Base-by-base conservation (phyloP, 2,797 vertebrate genomes). In the Gymnothorax reevesii region DNA sequence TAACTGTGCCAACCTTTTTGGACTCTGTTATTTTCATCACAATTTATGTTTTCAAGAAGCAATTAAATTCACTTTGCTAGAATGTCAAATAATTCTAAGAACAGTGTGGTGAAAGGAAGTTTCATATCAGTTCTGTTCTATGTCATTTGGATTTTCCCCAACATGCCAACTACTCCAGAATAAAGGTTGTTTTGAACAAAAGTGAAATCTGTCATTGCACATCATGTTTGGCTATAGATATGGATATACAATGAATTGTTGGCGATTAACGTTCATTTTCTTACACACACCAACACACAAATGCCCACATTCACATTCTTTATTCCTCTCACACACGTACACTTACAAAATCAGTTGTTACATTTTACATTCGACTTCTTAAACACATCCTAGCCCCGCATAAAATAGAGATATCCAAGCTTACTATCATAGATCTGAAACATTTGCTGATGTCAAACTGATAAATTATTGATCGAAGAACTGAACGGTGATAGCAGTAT, bases 381-480 rank as follows among this genome's bases (percentile, higher is more conserved):
- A 80, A 49, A 79, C 15, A 8, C 42, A 20, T 17, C 22, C 22
- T 7, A 52, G n/a, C 77, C 7, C 5, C n/a, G 25, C n/a, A 22
- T 69, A 13, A 69, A 69, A 69, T 17, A 55, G 75, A 54, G 49
- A 79, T 57, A 42, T 13, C 20, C 13, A 57, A 20, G n/a, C 15
- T 1, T 49, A 27, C 62, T 22, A 17, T 5, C 5, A 20, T 69
- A 17, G 42, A 69, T 10, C 10, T 49, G 4, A 17, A 49, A 64
- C 22, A 52, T 7, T 64, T 42, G 59, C 9, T 62, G 3, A 15
- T 49, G 52, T 8, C 83, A 69, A 22, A 66, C 60, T 52, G 75
- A 79, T 79, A n/a, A 80, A 55, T 55, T 69, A 84, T 52, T 49
- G 59, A 84, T 66, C 49, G 66, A 33, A 84, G 2, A 52, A 84